Percentiles rank a stretch among this genome's conserved stretches.
Evolutionary conservation across 2,113 vertebrate species (phyloP).

Genomic region (Myrmophylax atrothorax): DNA sequence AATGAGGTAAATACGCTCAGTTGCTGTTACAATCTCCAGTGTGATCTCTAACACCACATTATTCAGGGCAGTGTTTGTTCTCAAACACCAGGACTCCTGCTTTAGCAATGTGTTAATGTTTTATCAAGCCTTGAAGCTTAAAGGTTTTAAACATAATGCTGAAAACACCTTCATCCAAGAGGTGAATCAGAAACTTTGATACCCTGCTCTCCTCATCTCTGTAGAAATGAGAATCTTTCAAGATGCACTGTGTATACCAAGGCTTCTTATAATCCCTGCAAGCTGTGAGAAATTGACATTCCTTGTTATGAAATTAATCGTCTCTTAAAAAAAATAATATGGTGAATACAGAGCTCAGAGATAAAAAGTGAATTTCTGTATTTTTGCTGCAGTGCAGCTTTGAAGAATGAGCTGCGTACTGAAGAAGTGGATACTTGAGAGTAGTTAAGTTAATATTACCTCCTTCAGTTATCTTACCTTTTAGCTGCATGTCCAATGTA

Average conservation of each 20-base stretch:
- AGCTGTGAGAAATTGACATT: background rate
- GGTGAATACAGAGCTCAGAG: background rate
- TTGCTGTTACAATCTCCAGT: background rate
- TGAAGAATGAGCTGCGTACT: background rate
- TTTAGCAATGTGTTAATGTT: background rate
- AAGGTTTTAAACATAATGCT: slow-evolving; percentile 3
- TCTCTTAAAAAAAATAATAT: background rate
- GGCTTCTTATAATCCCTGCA: background rate
- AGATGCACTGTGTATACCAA: background rate
- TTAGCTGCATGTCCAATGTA: background rate
- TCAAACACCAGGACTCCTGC: background rate
- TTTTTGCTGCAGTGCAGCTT: background rate
- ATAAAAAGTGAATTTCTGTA: background rate
- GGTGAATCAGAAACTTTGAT: slow-evolving; percentile 10
- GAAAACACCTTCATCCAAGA: slow-evolving; percentile 13
- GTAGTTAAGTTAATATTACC: background rate
- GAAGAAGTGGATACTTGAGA: background rate
- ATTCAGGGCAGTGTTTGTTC: background rate
- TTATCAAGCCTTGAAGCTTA: slow-evolving; percentile 29
- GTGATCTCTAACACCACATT: background rate
- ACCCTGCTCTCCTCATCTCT: background rate
- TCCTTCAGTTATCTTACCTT: background rate
- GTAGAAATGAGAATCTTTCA: background rate
- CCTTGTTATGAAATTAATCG: background rate
- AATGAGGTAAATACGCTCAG: background rate